Evolutionary conservation across 2,113 vertebrate genomes (phyloP).

Genomic region (Ornithorhynchus anatinus): DNA sequence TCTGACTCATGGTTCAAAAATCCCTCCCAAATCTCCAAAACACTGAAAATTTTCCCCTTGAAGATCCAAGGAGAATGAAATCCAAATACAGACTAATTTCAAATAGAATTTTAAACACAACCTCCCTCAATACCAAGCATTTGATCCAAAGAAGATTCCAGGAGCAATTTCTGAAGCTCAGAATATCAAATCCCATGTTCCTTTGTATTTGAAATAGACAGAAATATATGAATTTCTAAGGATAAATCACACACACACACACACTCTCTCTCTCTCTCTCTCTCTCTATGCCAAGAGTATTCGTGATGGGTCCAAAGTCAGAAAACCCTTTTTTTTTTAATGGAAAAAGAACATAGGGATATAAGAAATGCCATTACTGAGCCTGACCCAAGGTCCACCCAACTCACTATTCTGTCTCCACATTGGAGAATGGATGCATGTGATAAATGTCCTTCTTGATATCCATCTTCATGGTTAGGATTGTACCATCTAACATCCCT

Average conservation of each 20-base stretch:
- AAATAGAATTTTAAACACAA: background rate
- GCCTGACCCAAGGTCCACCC: too few relatives aligned
- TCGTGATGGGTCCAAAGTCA: conserved; percentile 1
- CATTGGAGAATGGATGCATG: too few relatives aligned
- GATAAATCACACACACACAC: background rate
- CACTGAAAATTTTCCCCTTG: conserved; percentile 19
- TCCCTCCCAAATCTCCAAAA: background rate
- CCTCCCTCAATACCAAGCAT: conserved; percentile 19
- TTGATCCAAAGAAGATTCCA: conserved; percentile 50
- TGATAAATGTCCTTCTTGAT: too few relatives aligned
- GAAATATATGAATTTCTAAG: background rate
- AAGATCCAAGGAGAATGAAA: conserved; percentile 37
- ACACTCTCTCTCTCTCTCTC: too few relatives aligned
- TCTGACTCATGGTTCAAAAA: background rate
- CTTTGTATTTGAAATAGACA: background rate
- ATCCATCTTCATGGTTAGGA: too few relatives aligned
- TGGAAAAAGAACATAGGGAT: too few relatives aligned
- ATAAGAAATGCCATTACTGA: too few relatives aligned
- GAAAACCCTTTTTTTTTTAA: conserved; percentile 10
- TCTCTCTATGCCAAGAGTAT: background rate
- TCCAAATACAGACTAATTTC: conserved; percentile 22
- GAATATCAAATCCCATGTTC: conserved; percentile 22
- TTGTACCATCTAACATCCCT: too few relatives aligned
- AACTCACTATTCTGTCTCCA: too few relatives aligned
- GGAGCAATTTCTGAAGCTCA: conserved; percentile 22